Conservation (phyloP, 2,888 invertebrate species). For the Poecilobothrus nobilitatus region DNA sequence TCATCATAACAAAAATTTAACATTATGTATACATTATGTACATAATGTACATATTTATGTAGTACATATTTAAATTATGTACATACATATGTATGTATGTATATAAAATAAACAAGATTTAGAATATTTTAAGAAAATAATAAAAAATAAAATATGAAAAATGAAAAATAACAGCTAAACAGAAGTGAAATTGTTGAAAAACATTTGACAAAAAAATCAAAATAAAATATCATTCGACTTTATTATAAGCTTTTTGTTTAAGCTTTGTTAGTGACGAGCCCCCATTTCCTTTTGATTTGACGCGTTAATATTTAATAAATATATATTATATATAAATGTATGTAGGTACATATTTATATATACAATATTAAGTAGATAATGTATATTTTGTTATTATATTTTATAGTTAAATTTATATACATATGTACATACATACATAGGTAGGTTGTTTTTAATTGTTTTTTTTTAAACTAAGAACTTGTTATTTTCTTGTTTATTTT, state of each 20-base stretch:
- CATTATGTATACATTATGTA: too few relatives aligned
- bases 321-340: neutral
- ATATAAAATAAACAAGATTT: too few relatives aligned
- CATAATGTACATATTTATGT: too few relatives aligned
- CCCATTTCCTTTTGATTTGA: neutral
- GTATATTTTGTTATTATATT: neutral
- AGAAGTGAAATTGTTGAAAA: too few relatives aligned
- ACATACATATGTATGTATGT: too few relatives aligned
- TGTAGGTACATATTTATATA: neutral
- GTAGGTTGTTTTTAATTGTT: too few relatives aligned
- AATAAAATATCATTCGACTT: neutral
- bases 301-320: neutral
- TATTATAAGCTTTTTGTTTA: neutral
- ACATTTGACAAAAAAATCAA: neutral
- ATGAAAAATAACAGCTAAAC: neutral
- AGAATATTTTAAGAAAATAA: neutral
- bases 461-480: too few relatives aligned
- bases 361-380: too few relatives aligned
- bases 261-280: neutral
- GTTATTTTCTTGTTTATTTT: neutral
- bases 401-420: neutral
- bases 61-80: too few relatives aligned
- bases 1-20: too few relatives aligned
- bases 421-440: too few relatives aligned
- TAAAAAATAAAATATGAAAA: neutral